These are phyloP conservation scores for Heterodera schachtii DNA, from an alignment of 1,140 invertebrate species.

Conservation along the genomic window DNA sequence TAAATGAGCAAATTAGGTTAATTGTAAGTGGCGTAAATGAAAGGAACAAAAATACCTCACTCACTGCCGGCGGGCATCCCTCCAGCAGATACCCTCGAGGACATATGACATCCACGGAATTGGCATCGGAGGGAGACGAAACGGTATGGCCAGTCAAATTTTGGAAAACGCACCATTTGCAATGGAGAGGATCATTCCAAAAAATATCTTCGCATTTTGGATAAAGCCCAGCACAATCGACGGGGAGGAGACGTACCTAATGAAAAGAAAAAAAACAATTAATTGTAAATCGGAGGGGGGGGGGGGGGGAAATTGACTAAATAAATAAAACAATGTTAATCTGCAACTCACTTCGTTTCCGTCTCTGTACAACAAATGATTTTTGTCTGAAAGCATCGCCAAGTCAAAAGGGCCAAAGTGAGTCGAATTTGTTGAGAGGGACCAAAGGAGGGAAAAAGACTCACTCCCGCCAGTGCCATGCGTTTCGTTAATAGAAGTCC, in stretches of 20 bases:
- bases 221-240: conserved; percentile 10
- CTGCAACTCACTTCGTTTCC: conserved; percentile 5
- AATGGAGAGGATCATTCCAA: conserved; percentile 17
- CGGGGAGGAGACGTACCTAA: not conserved
- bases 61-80: conserved; percentile 15
- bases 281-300: not conserved
- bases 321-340: not conserved
- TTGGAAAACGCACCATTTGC: conserved; percentile 24
- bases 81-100: conserved; percentile 6
- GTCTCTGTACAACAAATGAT: conserved; percentile 2
- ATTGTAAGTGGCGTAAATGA: no score
- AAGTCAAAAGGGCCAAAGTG: not conserved
- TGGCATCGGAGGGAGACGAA: not conserved
- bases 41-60: not conserved
- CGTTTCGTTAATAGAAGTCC: not conserved
- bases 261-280: not conserved
- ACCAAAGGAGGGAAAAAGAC: not conserved
- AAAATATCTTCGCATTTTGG: conserved; percentile 20
- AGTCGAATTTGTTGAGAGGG: not conserved
- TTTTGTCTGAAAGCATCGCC: not conserved
- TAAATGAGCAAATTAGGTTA: not conserved
- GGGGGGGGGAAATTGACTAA: no score
- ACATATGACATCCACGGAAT: conserved; percentile 2
- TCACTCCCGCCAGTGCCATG: not conserved
- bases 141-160: conserved; percentile 17